Percentiles rank a stretch among this genome's conserved stretches.
phyloP scores from a whole-genome alignment of 2,888 invertebrate species.

The Drosophila macrospina region DNA sequence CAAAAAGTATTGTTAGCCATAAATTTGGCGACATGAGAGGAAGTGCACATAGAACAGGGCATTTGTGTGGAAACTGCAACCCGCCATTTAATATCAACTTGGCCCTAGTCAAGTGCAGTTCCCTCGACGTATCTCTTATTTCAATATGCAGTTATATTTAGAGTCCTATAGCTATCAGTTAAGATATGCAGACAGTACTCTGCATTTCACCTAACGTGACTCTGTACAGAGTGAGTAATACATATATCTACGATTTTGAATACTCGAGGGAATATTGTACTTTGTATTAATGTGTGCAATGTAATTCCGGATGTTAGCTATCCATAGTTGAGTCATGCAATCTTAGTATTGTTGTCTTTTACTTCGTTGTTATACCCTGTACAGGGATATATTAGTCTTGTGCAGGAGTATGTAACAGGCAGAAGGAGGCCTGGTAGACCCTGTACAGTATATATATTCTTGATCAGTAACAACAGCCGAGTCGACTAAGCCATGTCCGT shows the following conservation, averaged over 20 bases:
- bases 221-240: slow-evolving; percentile 7
- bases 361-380: too few relatives aligned
- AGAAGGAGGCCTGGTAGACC: too few relatives aligned
- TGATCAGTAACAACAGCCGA: too few relatives aligned
- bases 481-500: too few relatives aligned
- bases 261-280: too few relatives aligned
- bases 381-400: too few relatives aligned
- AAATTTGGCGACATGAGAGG: slow-evolving; percentile 67
- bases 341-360: slow-evolving; percentile 36
- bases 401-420: too few relatives aligned
- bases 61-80: slow-evolving; percentile 57
- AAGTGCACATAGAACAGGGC: slow-evolving; percentile 20
- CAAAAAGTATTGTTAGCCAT: slow-evolving; percentile 74
- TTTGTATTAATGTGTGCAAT: too few relatives aligned
- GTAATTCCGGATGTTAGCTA: slow-evolving; percentile 7
- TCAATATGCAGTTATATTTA: slow-evolving; percentile 1
- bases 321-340: slow-evolving; percentile 38
- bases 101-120: slow-evolving; percentile 32
- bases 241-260: too few relatives aligned
- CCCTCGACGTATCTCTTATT: slow-evolving; percentile 4
- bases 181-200: too few relatives aligned
- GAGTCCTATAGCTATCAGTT: not conserved
- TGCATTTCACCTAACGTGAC: not conserved
- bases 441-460: too few relatives aligned
- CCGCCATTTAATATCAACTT: slow-evolving; percentile 51